Conservation (phyloP, 2,888 invertebrate genomes). For the Belgica antarctica region DNA sequence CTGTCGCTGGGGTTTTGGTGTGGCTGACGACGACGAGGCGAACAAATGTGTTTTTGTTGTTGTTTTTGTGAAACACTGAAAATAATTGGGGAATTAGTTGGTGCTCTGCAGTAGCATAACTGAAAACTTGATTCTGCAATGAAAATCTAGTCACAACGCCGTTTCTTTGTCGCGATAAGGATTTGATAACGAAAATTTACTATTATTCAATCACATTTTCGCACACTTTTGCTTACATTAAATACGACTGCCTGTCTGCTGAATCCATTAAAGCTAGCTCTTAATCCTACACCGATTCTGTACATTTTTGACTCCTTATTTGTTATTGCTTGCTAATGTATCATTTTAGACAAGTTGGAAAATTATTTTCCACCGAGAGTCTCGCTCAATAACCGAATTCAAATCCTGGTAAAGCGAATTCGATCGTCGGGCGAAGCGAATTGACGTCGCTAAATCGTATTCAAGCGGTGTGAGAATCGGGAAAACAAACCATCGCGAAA, state of each 20-base stretch:
- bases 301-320: constrained; percentile 40
- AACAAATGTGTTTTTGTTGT: constrained; percentile 27
- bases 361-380: no score
- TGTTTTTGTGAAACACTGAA: constrained; percentile 10
- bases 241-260: constrained; percentile 31
- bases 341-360: no score
- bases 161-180: neutral
- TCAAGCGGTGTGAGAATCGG: no score
- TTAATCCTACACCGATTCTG: constrained; percentile 39
- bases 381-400: no score
- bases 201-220: constrained; percentile 33
- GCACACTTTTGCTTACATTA: neutral
- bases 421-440: no score
- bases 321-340: no score
- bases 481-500: no score
- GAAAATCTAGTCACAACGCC: neutral
- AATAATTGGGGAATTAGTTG: neutral
- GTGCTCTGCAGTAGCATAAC: neutral
- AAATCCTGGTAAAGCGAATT: no score
- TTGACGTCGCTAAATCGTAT: no score
- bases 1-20: constrained; percentile 28
- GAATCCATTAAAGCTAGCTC: constrained; percentile 33
- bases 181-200: constrained; percentile 22
- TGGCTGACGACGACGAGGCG: constrained; percentile 22
- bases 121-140: neutral